Conservation (phyloP, 2,797 vertebrate genomes). For the Cynopterus sphinx region DNA sequence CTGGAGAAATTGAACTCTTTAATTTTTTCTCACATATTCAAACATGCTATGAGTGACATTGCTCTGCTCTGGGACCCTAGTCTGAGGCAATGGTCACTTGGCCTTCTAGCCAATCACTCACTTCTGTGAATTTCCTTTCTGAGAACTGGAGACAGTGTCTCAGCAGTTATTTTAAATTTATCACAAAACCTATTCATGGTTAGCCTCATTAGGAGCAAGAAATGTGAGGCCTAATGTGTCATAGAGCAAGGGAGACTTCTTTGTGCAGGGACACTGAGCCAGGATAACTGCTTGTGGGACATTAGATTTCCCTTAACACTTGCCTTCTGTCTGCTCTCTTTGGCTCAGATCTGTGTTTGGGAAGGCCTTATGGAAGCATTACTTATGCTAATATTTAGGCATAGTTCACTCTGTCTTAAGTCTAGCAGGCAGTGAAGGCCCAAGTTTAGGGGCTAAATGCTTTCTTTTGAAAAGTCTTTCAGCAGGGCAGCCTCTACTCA, state of each 20-base stretch:
- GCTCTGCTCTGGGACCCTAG: slow-evolving; percentile 19
- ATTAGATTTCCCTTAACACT: background rate
- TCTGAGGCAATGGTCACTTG: slow-evolving; percentile 54
- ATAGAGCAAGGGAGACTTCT: background rate
- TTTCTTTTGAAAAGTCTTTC: background rate
- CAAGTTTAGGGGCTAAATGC: background rate
- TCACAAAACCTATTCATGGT: slow-evolving; percentile 12
- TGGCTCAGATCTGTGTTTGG: background rate
- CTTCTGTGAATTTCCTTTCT: slow-evolving; percentile 76
- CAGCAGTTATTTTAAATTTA: slow-evolving; percentile 54
- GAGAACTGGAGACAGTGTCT: slow-evolving; percentile 59
- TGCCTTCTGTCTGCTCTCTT: slow-evolving; percentile 3
- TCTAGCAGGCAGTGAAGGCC: background rate
- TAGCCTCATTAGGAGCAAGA: background rate
- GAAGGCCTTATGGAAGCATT: background rate
- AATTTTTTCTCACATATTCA: background rate
- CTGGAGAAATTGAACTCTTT: slow-evolving; percentile 23
- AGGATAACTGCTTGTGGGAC: background rate
- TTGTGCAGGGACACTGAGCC: background rate
- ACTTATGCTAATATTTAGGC: background rate
- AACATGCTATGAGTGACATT: background rate
- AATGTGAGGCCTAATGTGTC: background rate
- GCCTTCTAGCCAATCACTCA: slow-evolving; percentile 18
- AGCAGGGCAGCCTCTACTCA: background rate
- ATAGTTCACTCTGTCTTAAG: background rate